Conservation (phyloP, 2,797 vertebrate genomes). For the Hippocampus kuda region DNA sequence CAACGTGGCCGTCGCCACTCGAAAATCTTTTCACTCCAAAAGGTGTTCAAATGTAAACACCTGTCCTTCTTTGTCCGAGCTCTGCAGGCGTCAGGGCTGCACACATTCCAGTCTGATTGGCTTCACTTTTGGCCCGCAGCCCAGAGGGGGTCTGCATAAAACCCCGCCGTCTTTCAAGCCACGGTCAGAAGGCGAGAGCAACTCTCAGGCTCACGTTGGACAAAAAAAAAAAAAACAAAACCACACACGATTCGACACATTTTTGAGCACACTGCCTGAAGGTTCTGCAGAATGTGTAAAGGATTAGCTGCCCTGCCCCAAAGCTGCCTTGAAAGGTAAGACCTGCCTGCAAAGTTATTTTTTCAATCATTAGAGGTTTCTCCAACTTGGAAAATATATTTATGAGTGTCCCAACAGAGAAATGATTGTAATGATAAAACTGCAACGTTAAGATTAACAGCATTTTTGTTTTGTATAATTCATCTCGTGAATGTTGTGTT, state of each 20-base stretch:
- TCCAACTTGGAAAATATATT: neutral
- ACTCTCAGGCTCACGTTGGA: conserved; percentile 22
- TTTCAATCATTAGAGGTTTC: neutral
- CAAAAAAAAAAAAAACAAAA: conserved; percentile 1
- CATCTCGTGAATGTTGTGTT: neutral
- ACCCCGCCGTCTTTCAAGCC: conserved; percentile 49
- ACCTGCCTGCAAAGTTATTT: neutral
- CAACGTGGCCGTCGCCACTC: conserved; percentile 14
- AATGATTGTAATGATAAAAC: neutral
- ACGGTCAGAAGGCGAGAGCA: conserved; percentile 50
- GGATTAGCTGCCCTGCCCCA: conserved; percentile 86
- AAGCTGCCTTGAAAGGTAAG: conserved; percentile 85
- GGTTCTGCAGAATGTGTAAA: conserved; percentile 77
- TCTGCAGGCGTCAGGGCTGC: conserved; percentile 13
- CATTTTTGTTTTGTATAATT: neutral
- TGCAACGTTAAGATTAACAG: neutral
- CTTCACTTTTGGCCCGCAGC: conserved; percentile 52
- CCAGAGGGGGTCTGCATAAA: conserved; percentile 59
- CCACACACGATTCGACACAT: conserved; percentile 11
- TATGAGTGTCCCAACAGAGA: neutral
- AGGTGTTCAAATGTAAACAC: conserved; percentile 20
- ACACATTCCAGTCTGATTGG: conserved; percentile 72
- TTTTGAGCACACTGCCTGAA: conserved; percentile 24
- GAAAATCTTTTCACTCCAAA: conserved; percentile 40
- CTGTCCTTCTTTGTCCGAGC: conserved; percentile 34